These are phyloP conservation scores for Vanessa cardui DNA, from an alignment of 2,888 invertebrate species.

Conservation along the genomic window DNA sequence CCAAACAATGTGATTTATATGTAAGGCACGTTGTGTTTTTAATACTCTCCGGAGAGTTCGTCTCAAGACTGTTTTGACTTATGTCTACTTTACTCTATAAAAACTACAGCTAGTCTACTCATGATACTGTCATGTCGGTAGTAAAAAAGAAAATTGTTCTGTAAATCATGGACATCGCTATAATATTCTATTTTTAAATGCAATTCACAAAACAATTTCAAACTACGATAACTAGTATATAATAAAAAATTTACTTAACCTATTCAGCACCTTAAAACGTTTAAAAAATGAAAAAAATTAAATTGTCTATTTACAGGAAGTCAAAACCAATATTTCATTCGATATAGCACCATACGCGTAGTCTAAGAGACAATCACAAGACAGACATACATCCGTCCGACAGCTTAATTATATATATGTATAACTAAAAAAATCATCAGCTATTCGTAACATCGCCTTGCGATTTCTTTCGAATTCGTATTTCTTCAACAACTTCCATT, in stretches of 20 bases:
- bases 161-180: slow-evolving; percentile 1
- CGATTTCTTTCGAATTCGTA: slow-evolving; percentile 79
- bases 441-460: slow-evolving; percentile 68
- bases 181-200: slow-evolving; percentile 11
- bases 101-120: slow-evolving; percentile 18
- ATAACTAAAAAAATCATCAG: slow-evolving; percentile 51
- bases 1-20: background rate
- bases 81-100: slow-evolving; percentile 1
- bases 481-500: slow-evolving; percentile 81
- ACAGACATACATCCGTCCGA: slow-evolving; percentile 5
- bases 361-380: slow-evolving; percentile 33
- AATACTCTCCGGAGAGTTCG: background rate
- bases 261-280: slow-evolving; percentile 36
- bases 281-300: slow-evolving; percentile 19
- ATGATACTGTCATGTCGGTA: slow-evolving; percentile 46
- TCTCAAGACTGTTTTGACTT: slow-evolving; percentile 3
- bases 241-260: slow-evolving; percentile 20
- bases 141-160: slow-evolving; percentile 26
- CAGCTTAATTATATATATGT: background rate
- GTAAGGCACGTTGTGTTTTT: background rate
- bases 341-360: slow-evolving; percentile 40
- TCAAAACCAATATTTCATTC: slow-evolving; percentile 15
- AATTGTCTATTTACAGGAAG: slow-evolving; percentile 36
- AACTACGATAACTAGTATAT: slow-evolving; percentile 16
- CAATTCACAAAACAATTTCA: slow-evolving; percentile 21